Percentiles rank a stretch among this genome's conserved stretches.
phyloP scores from a whole-genome alignment of 2,888 invertebrate species.

The Dinocampus coccinellae region DNA sequence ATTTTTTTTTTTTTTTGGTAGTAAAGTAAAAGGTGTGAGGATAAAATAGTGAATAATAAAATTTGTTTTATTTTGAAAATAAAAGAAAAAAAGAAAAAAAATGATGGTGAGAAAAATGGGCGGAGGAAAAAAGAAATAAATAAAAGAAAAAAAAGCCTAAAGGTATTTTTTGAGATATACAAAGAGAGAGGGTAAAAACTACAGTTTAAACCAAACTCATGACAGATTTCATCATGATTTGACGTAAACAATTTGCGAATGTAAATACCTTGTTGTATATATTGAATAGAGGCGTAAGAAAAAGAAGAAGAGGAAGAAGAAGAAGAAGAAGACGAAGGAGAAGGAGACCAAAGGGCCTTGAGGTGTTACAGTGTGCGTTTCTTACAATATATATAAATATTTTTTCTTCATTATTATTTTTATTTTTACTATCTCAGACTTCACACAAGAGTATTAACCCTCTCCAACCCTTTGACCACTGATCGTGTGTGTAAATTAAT shows the following conservation, averaged over 20 bases:
- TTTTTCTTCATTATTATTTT: not conserved
- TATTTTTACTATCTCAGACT: not conserved
- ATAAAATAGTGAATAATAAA: too few relatives aligned
- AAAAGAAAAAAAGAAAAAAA: not conserved
- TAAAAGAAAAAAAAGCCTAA: constrained; percentile 23
- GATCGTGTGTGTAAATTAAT: not conserved
- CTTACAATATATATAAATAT: too few relatives aligned
- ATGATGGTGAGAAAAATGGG: not conserved
- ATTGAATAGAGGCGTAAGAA: constrained; percentile 48
- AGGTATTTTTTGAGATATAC: constrained; percentile 35
- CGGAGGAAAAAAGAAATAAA: not conserved
- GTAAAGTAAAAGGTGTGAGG: too few relatives aligned
- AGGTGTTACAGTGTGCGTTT: not conserved
- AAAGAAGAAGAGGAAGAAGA: constrained; percentile 30
- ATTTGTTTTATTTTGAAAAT: too few relatives aligned
- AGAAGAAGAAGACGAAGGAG: not conserved
- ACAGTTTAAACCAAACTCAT: constrained; percentile 57
- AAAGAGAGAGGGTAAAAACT: constrained; percentile 30
- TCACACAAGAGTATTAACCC: not conserved
- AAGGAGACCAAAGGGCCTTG: constrained; percentile 3
- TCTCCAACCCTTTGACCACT: constrained; percentile 13
- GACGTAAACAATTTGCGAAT: constrained; percentile 69
- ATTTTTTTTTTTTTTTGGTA: too few relatives aligned
- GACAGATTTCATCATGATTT: constrained; percentile 66
- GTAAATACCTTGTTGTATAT: constrained; percentile 67